Conservation (phyloP, 2,113 vertebrate genomes). For the Ochotona curzoniae region DNA sequence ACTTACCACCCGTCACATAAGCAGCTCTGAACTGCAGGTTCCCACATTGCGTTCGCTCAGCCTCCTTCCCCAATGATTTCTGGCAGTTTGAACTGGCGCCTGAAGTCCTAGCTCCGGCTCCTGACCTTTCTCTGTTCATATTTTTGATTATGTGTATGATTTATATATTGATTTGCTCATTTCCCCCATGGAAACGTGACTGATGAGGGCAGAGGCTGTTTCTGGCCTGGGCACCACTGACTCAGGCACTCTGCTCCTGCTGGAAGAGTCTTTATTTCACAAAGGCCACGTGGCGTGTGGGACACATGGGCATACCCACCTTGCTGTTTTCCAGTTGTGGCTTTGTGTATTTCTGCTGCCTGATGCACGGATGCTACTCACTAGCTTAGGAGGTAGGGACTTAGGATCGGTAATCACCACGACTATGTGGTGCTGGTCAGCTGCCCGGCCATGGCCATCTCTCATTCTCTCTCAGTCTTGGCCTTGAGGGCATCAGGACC, state of each 20-base stretch:
- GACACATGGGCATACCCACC: not conserved
- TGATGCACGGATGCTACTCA: not conserved
- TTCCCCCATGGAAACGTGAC: not conserved
- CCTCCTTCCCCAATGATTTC: not conserved
- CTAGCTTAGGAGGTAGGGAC: not conserved
- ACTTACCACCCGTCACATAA: fast-evolving
- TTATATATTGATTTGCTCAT: not conserved
- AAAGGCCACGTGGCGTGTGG: no score
- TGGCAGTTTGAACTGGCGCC: not conserved
- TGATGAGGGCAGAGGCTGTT: not conserved
- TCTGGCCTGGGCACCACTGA: fast-evolving
- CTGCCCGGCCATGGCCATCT: not conserved
- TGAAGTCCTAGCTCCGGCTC: not conserved
- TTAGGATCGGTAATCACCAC: not conserved
- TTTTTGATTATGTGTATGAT: not conserved
- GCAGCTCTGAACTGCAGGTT: not conserved
- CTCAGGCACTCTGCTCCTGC: no score
- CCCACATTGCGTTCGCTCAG: not conserved
- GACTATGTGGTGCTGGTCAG: not conserved
- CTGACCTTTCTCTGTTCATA: not conserved
- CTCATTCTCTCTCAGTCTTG: not conserved
- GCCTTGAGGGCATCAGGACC: not conserved
- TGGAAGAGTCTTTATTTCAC: not conserved
- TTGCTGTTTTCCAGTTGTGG: not conserved
- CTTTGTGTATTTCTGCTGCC: not conserved